Evolutionary conservation across 2,113 vertebrate genomes (phyloP).

Genomic region (Daphoenositta chrysoptera): DNA sequence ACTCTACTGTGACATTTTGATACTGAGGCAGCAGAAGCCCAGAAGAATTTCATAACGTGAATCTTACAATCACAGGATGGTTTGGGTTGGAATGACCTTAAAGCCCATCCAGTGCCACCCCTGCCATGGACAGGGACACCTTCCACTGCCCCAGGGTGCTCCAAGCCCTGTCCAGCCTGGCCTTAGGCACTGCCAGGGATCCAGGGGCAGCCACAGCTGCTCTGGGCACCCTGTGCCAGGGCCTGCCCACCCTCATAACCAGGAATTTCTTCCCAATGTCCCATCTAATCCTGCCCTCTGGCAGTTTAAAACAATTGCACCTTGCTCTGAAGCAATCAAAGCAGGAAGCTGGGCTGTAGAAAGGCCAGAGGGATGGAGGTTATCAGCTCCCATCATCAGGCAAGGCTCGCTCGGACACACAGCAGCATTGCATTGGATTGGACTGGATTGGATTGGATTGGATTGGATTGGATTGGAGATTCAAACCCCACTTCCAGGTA

Average conservation of each 20-base stretch:
- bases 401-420: rapidly evolving
- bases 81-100: not conserved
- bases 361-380: not conserved
- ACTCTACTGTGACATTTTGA: not conserved
- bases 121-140: not conserved
- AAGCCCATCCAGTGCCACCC: not conserved
- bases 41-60: not conserved
- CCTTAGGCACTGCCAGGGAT: not conserved
- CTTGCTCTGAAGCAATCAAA: not conserved
- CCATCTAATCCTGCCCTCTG: not conserved
- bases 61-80: not conserved
- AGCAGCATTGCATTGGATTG: not conserved
- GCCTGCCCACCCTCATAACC: rapidly evolving
- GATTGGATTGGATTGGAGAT: not conserved
- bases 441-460: not conserved
- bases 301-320: not conserved
- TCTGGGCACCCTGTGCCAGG: not conserved
- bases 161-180: rapidly evolving
- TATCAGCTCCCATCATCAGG: not conserved
- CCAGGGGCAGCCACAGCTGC: not conserved
- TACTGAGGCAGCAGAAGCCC: not conserved
- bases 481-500: not conserved
- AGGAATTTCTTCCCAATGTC: not conserved
- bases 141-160: rapidly evolving
- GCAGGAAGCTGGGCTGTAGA: not conserved